Evolutionary conservation across 2,113 vertebrate species (phyloP), one percentile per base, ranked within the genome.

Genomic region (Uropsilus gracilis): DNA sequence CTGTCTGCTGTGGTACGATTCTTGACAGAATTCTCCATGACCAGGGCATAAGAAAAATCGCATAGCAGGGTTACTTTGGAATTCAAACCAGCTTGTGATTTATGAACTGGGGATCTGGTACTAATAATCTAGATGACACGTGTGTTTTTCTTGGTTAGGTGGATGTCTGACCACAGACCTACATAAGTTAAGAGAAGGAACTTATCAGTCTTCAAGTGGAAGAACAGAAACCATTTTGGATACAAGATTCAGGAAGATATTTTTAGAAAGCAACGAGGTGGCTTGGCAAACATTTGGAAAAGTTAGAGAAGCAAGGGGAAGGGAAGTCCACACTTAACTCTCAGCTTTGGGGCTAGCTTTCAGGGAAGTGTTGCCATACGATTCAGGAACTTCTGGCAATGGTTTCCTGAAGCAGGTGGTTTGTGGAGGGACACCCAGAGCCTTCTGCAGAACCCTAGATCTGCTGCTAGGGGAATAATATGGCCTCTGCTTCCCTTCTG

Each of bases 271-370:
- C 42, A 64, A 48, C 50, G 61, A 17, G 6, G 6, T 69, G 34
- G 34, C 22, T 90, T 80, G 44, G 73, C 59, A 84, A 80, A 88
- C 20, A 92, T 44, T 48, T n/a, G 55, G 61, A 90, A 86, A 88
- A 30, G 5, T 42, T 66, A 17, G 32, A 91, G 59, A 32, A 84
- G 24, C 57, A 69, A 76, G 84, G 18, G 13, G 3, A 85, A 91
- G 42, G 17, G 57, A 81, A 84, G 37, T 17, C 34, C 34, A 34
- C 32, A 17, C 61, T 66, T 69, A 39, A 30, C 16, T 42, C 8
- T 87, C 77, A 90, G 50, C 7, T 94, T 75, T 76, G 39, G n/a
- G 69, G 82, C 44, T 72, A 80, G 76, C 9, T 87, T 81, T 77
- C 46, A 59, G 34, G 46, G 24, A 92, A 64, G 73, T 61, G 37